Evolutionary conservation across 2,888 invertebrate species (phyloP).

Genomic region (Pediacus dermestoides): DNA sequence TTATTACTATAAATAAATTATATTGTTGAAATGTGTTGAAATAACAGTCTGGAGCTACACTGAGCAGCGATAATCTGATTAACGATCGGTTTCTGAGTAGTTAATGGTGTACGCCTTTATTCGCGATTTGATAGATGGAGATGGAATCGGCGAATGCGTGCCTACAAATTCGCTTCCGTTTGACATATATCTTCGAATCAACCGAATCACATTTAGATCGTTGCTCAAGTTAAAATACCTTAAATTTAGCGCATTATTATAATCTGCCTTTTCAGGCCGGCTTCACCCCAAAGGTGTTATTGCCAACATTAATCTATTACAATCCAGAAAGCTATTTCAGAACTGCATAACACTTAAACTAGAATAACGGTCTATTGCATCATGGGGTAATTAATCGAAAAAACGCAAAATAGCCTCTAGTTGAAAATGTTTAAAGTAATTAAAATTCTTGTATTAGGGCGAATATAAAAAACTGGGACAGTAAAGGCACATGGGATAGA

Average conservation of each 20-base stretch:
- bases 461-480: constrained; percentile 3
- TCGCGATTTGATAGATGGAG: constrained; percentile 30
- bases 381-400: too few species aligned
- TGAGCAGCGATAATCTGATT: constrained; percentile 19
- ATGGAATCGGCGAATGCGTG: constrained; percentile 31
- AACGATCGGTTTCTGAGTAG: constrained; percentile 9
- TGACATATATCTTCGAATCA: constrained; percentile 27
- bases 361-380: too few species aligned
- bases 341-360: too few species aligned
- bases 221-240: too few species aligned
- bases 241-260: too few species aligned
- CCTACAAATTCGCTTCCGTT: constrained; percentile 32
- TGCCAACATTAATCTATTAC: too few species aligned
- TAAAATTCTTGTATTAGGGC: background rate
- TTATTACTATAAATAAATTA: too few species aligned
- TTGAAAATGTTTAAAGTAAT: constrained; percentile 1
- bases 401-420: too few species aligned
- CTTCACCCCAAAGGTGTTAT: too few species aligned
- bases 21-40: constrained; percentile 5
- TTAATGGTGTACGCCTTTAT: constrained; percentile 26
- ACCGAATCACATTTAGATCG: too few species aligned
- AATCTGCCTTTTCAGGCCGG: too few species aligned
- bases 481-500: constrained; percentile 16
- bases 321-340: too few species aligned
- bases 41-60: constrained; percentile 3